Conservation (phyloP, 2,888 invertebrate genomes). For the Chydorus sphaericus region DNA sequence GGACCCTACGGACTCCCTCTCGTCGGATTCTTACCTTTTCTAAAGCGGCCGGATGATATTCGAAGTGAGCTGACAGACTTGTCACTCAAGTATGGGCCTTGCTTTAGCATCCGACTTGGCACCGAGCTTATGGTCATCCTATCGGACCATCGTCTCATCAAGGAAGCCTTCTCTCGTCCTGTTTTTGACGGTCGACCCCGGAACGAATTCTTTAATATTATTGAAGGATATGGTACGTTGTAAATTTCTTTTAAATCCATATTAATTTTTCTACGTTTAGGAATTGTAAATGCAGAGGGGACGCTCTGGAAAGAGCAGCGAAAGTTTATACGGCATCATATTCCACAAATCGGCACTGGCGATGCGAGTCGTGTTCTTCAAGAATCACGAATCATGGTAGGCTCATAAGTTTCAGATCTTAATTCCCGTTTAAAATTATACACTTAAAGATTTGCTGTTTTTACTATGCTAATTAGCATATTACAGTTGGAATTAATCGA, state of each 20-base stretch:
- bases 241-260: background rate
- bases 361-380: conserved; percentile 66
- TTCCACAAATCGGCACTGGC: conserved; percentile 68
- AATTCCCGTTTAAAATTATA: too few species aligned
- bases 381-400: conserved; percentile 70
- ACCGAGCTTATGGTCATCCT: conserved; percentile 69
- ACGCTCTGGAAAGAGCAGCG: conserved; percentile 81
- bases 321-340: conserved; percentile 70
- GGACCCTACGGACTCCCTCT: conserved; percentile 79
- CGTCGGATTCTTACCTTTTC: conserved; percentile 65
- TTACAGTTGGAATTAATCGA: too few species aligned
- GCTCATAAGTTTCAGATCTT: too few species aligned
- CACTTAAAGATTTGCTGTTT: too few species aligned
- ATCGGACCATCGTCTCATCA: conserved; percentile 69
- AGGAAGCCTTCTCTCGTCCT: conserved; percentile 69
- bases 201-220: conserved; percentile 67
- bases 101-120: conserved; percentile 68
- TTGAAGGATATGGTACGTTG: conserved; percentile 65
- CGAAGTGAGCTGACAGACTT: conserved; percentile 65
- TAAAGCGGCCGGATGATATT: conserved; percentile 51
- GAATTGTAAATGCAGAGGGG: conserved; percentile 77
- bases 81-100: conserved; percentile 59
- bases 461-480: too few species aligned
- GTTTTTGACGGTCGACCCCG: conserved; percentile 78
- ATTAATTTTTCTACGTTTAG: conserved; percentile 36